Percentiles rank a stretch among this genome's conserved stretches.
Conservation (phyloP, 2,888 invertebrate genomes). For the Germaria angustata region DNA sequence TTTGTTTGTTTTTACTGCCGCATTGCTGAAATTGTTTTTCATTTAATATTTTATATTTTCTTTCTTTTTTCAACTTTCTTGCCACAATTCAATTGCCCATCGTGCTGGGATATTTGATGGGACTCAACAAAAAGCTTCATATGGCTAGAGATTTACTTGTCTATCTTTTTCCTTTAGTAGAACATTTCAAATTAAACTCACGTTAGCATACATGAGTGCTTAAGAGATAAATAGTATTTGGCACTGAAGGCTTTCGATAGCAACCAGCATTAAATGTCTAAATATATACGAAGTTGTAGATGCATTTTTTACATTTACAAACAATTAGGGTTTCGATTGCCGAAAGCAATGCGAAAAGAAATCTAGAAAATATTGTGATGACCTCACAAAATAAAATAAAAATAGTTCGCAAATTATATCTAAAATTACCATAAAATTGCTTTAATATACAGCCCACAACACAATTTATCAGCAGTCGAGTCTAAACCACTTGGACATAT, state of each 20-base stretch:
- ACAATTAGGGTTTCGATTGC: neutral
- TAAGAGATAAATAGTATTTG: neutral
- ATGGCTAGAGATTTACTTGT: slow-evolving; percentile 1
- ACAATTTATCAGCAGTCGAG: too few relatives aligned
- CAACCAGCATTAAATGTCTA: neutral
- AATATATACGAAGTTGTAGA: neutral
- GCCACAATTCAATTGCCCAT: slow-evolving; percentile 27
- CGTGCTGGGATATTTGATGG: slow-evolving; percentile 17
- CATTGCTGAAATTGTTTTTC: slow-evolving; percentile 56
- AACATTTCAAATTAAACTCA: slow-evolving; percentile 10
- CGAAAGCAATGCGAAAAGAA: too few relatives aligned
- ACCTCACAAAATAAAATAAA: too few relatives aligned
- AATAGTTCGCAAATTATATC: too few relatives aligned
- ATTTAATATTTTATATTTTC: neutral
- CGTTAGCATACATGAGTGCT: neutral
- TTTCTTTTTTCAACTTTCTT: neutral
- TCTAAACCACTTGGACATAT: too few relatives aligned
- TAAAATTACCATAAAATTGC: too few relatives aligned
- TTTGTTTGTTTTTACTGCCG: slow-evolving; percentile 55
- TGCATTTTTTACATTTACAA: neutral
- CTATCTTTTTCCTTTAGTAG: neutral
- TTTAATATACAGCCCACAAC: too few relatives aligned
- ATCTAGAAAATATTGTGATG: neutral
- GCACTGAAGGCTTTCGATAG: neutral
- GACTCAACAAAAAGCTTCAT: neutral